phyloP scores from a whole-genome alignment of 2,113 vertebrate species.

The Sterrhoptilus dennistouni region DNA sequence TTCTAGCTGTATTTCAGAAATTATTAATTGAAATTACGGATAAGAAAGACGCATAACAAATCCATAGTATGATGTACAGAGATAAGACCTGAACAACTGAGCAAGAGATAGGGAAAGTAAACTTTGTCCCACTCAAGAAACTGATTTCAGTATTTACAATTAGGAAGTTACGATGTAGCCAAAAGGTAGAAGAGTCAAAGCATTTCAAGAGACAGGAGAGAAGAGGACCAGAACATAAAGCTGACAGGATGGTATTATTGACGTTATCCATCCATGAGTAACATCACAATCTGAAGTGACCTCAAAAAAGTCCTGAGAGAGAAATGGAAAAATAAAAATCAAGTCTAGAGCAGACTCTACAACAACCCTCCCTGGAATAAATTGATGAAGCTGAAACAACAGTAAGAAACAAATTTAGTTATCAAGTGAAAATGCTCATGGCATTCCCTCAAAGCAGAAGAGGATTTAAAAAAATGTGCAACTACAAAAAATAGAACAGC shows the following conservation, averaged over 20 bases:
- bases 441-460: neutral
- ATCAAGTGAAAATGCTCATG: neutral
- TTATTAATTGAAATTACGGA: neutral
- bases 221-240: slow-evolving; percentile 42
- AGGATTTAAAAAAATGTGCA: neutral
- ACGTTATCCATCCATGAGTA: slow-evolving; percentile 21
- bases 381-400: neutral
- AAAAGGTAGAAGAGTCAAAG: slow-evolving; percentile 34
- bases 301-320: slow-evolving; percentile 34
- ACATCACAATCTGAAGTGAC: slow-evolving; percentile 28
- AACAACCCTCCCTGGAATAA: neutral
- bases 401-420: neutral
- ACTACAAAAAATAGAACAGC: neutral
- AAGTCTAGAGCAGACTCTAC: neutral
- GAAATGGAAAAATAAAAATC: slow-evolving; percentile 24
- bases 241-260: slow-evolving; percentile 30
- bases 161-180: neutral
- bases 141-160: slow-evolving; percentile 29
- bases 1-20: neutral
- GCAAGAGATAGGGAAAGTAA: neutral
- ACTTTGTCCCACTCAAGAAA: slow-evolving; percentile 12
- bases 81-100: neutral
- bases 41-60: neutral
- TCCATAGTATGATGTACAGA: neutral
- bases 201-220: slow-evolving; percentile 38